Conservation (phyloP, 2,797 vertebrate genomes). For the Columba guinea region DNA sequence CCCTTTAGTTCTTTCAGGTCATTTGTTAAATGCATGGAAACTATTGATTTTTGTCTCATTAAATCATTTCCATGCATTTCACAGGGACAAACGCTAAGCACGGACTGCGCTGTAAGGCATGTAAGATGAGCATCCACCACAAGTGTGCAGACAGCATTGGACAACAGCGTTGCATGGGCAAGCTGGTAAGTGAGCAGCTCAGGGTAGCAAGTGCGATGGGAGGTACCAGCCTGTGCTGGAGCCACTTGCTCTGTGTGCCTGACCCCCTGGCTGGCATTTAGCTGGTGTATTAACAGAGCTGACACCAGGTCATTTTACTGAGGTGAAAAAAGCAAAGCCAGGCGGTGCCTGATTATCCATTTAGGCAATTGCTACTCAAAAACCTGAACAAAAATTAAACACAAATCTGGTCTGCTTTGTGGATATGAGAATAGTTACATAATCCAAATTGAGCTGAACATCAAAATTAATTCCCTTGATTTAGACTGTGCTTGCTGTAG, state of each 20-base stretch:
- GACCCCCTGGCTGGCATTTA: neutral
- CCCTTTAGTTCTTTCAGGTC: neutral
- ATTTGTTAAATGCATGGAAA: constrained; percentile 55
- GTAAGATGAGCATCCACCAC: constrained; percentile 99
- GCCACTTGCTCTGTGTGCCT: neutral
- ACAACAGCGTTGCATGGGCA: constrained; percentile 95
- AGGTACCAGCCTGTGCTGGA: neutral
- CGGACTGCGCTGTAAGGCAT: constrained; percentile 96
- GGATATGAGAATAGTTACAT: neutral
- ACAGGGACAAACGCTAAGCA: constrained; percentile 94
- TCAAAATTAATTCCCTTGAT: neutral
- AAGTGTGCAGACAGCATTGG: constrained; percentile 90
- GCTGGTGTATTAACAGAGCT: neutral
- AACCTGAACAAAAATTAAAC: neutral
- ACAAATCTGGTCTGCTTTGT: neutral
- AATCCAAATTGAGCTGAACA: neutral
- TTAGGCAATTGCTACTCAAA: neutral
- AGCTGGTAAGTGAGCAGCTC: constrained; percentile 87
- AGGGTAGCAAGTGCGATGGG: neutral
- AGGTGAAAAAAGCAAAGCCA: neutral
- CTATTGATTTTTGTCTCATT: constrained; percentile 53
- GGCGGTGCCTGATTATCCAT: neutral
- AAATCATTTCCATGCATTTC: constrained; percentile 47
- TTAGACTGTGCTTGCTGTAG: neutral
- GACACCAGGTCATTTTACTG: neutral